Evolutionary conservation across 2,113 vertebrate genomes (phyloP), one percentile per base, ranked within the genome.

Genomic region (Zosterops lateralis): DNA sequence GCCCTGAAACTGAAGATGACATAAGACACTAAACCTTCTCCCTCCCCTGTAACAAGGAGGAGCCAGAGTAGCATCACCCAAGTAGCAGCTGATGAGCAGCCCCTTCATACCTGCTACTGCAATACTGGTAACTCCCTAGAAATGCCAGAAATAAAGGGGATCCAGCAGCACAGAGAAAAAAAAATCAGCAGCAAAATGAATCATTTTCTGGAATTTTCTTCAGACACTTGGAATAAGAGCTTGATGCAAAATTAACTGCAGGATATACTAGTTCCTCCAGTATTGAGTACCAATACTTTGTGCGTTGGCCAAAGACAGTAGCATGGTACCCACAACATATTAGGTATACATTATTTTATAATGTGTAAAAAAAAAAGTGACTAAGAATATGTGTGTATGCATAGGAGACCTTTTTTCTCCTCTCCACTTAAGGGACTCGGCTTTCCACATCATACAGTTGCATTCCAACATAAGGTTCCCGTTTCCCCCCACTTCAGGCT

Each of bases 11-110:
- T 28, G 75, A 62, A 71, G 87, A 92, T 53, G 42, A 96, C 45
- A 76, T 17, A 51, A 83, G 21, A 73, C 62, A 76, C 73, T 90
- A 79, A 91, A 87, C 60, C 38, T 85, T 47, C 67, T 85, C 31
- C 71, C 38, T 62, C 40, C 18, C 14, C 74, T 51, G 11, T 64
- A 73, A 54, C 4, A 12, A 70, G 26, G 45, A 67, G 36, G 47
- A 65, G 38, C 25, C 3, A 0, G 38, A 75, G 67, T 14, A 75
- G 17, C 10, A 58, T 17, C 32, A 67, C 17, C 36, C 53, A 38
- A 51, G 53, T 0, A 61, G 45, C 0, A 10, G 31, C 16, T 34
- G 42, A 74, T 24, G 25, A 89, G 77, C 40, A 82, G 58, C 22
- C 45, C 28, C 51, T 82, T 66, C 28, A 38, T 38, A 48, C n/a